Percentiles rank a stretch among this genome's conserved stretches.
Conservation (phyloP, 2,797 vertebrate genomes). For the Argya squamiceps region DNA sequence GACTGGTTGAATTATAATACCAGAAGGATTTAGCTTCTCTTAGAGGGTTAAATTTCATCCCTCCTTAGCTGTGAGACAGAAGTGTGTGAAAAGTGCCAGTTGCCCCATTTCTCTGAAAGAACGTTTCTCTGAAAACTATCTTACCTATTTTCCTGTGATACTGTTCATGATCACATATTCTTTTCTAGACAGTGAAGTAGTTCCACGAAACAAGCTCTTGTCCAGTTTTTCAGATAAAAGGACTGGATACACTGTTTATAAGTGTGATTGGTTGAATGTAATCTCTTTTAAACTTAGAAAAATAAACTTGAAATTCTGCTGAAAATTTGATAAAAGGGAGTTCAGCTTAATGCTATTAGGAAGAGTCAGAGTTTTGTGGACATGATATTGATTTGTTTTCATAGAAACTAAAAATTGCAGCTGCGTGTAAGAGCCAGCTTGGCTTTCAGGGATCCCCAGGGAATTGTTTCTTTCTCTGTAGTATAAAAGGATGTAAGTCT, state of each 20-base stretch:
- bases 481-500: conserved; percentile 28
- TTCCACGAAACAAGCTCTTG: background rate
- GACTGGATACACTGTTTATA: background rate
- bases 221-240: background rate
- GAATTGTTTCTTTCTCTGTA: conserved; percentile 49
- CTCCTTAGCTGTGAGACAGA: background rate
- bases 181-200: background rate
- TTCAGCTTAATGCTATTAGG: conserved; percentile 21
- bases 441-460: background rate
- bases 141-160: background rate
- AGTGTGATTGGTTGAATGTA: background rate
- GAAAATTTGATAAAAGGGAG: conserved; percentile 25
- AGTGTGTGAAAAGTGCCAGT: background rate
- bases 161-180: background rate
- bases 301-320: conserved; percentile 32
- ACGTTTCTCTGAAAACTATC: background rate
- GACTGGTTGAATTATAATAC: conserved; percentile 33
- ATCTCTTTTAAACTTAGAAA: conserved; percentile 8
- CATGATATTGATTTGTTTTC: conserved; percentile 49
- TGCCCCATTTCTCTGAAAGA: background rate
- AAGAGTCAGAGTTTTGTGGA: background rate
- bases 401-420: conserved; percentile 46
- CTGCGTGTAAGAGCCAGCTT: background rate
- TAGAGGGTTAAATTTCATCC: conserved; percentile 17
- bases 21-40: conserved; percentile 35